These are phyloP conservation scores for Cephalotes varians DNA, from an alignment of 2,888 invertebrate genomes.

Conservation along the genomic window DNA sequence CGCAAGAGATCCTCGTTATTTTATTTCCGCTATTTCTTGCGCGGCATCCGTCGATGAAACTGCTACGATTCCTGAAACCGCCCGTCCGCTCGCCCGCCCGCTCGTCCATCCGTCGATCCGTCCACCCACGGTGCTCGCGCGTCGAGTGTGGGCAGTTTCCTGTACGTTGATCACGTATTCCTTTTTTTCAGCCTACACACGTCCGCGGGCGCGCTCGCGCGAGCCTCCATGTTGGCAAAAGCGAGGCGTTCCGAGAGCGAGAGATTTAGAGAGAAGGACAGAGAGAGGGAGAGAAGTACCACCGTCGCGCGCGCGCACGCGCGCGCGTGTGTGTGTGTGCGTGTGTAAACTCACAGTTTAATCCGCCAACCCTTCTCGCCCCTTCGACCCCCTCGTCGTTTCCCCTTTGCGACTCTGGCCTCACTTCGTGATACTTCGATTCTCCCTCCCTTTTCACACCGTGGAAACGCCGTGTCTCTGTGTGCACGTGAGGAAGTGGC, in stretches of 20 bases:
- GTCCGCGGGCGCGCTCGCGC: constrained; percentile 60
- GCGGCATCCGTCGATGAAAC: constrained; percentile 19
- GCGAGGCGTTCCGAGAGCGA: constrained; percentile 65
- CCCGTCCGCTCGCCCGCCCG: constrained; percentile 58
- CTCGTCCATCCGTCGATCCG: constrained; percentile 65
- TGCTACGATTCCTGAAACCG: constrained; percentile 65
- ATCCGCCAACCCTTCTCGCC: constrained; percentile 49
- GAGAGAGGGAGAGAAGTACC: constrained; percentile 8
- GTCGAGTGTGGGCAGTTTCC: constrained; percentile 80
- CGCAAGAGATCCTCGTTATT: not conserved
- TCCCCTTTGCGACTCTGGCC: not conserved
- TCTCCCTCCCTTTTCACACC: not conserved
- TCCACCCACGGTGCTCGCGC: constrained; percentile 75
- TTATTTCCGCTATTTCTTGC: constrained; percentile 32
- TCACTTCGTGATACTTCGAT: constrained; percentile 33
- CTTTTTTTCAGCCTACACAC: constrained; percentile 75
- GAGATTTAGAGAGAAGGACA: constrained; percentile 32
- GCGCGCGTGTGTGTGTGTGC: constrained; percentile 53
- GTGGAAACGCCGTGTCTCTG: constrained; percentile 36
- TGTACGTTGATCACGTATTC: constrained; percentile 79
- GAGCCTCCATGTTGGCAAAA: constrained; percentile 63
- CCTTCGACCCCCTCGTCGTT: constrained; percentile 1
- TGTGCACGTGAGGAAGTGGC: constrained; percentile 42
- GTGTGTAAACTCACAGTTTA: too few relatives aligned
- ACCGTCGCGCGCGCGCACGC: too few relatives aligned